phyloP scores from a whole-genome alignment of 2,888 invertebrate genomes.

The Scaeva pyrastri region DNA sequence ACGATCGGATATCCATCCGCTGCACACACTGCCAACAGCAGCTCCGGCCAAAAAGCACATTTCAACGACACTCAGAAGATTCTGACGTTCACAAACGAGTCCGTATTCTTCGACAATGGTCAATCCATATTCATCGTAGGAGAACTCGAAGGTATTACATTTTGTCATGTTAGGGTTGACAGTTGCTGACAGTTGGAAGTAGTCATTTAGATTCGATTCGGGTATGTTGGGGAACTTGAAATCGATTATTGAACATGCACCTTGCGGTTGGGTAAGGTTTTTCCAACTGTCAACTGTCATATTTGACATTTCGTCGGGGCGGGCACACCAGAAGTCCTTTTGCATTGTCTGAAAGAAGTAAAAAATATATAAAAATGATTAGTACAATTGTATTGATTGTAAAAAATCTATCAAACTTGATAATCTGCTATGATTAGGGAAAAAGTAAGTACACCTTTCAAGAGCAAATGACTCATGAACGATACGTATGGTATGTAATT shows the following conservation, averaged over 20 bases:
- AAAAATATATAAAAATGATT: background rate
- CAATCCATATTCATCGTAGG: constrained; percentile 80
- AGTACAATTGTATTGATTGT: background rate
- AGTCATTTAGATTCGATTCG: constrained; percentile 51
- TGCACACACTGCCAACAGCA: constrained; percentile 87
- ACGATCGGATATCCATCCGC: constrained; percentile 87
- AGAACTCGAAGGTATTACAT: constrained; percentile 84
- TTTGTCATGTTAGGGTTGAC: constrained; percentile 75
- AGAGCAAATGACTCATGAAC: too few relatives aligned
- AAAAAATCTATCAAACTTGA: too few relatives aligned
- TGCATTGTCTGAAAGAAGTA: constrained; percentile 83
- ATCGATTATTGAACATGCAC: constrained; percentile 84
- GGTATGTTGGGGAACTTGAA: constrained; percentile 68
- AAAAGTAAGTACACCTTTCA: too few relatives aligned
- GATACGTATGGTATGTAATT: too few relatives aligned
- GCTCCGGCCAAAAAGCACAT: constrained; percentile 88
- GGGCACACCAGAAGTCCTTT: constrained; percentile 86
- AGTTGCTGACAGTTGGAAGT: constrained; percentile 45
- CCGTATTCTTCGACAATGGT: constrained; percentile 87
- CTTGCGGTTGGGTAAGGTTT: constrained; percentile 85
- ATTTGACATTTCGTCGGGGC: constrained; percentile 83
- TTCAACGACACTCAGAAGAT: constrained; percentile 86
- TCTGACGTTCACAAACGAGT: constrained; percentile 86
- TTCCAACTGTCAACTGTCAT: constrained; percentile 84
- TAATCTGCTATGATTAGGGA: too few relatives aligned